Base-by-base conservation (phyloP, 2,113 vertebrate genomes). In the Phaetusa simplex region DNA sequence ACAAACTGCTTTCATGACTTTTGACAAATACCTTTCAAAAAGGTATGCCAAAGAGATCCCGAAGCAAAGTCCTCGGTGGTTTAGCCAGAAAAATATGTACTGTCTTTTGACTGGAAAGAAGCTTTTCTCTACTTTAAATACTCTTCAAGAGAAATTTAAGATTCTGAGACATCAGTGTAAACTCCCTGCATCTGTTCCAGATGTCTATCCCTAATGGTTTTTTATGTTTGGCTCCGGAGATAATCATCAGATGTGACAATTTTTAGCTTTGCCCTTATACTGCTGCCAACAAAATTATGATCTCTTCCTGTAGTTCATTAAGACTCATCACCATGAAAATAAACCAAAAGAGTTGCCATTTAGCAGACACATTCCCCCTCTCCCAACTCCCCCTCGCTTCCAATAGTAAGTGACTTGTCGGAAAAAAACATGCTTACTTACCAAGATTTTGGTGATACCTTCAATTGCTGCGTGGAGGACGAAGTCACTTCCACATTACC, bases 251-350 rank as follows among this genome's bases (percentile, higher is more conserved):
- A 80, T 93, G 40, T 76, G 78, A 80, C 88, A 65, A 79, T 87
- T 93, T 94, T 91, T 89, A 90, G 88, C 88, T 85, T 76, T 91
- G 49, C 53, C 91, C 78, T 96, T 79, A 72, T 69, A 59, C 83
- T 61, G 53, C 88, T 91, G 86, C 94, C 95, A 95, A 85, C 52
- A 85, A 87, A 94, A 93, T 91, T 56, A 85, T 5, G 6, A 15
- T 94, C 42, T 73, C 62, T 89, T 82, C 82, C 91, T 90, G 81
- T 53, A 89, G 49, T 50, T 95, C 81, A 38, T 94, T 87, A 95
- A 85, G 62, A 64, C 78, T 89, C 86, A 82, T 86, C 64, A 53
- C 78, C 49, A 13, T 50, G 82, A 92, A 89, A 86, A 72, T 5
- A 93, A 93, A 49, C 66, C 42, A 56, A 49, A 65, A 84, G 59